Conservation (phyloP, 37 sponge, comb jelly and placozoan species). For the Crambe crambe region DNA sequence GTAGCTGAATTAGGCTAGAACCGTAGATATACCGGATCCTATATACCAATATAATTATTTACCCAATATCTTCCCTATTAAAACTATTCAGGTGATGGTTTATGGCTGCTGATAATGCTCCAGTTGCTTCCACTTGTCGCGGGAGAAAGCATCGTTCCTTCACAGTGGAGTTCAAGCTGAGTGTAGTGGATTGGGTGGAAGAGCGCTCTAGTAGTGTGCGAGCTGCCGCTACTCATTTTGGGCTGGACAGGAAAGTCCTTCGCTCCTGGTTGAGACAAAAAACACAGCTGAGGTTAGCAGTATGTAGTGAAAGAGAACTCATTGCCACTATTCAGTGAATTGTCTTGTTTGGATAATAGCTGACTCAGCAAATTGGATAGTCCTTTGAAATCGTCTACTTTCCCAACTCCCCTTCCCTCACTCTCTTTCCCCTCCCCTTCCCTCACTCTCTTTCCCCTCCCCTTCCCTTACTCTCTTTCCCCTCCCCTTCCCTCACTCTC, state of each 20-base stretch:
- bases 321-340: too few species aligned
- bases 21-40: not conserved
- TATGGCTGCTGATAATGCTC: not conserved
- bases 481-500: too few species aligned
- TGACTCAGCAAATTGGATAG: too few species aligned
- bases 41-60: not conserved
- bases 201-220: constrained; percentile 34
- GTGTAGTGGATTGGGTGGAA: constrained; percentile 74
- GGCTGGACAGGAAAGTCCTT: constrained; percentile 64
- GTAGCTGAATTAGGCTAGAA: not conserved
- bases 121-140: not conserved
- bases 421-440: too few species aligned
- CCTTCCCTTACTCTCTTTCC: too few species aligned
- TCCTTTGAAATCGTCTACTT: too few species aligned
- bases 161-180: constrained; percentile 77
- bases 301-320: too few species aligned
- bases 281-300: not conserved
- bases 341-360: too few species aligned
- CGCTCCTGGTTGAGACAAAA: constrained; percentile 50
- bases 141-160: constrained; percentile 34
- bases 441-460: too few species aligned
- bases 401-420: too few species aligned
- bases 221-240: constrained; percentile 67
- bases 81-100: not conserved
- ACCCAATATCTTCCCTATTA: not conserved